phyloP scores from a whole-genome alignment of 2,113 vertebrate species.

The Regulus satrapa region DNA sequence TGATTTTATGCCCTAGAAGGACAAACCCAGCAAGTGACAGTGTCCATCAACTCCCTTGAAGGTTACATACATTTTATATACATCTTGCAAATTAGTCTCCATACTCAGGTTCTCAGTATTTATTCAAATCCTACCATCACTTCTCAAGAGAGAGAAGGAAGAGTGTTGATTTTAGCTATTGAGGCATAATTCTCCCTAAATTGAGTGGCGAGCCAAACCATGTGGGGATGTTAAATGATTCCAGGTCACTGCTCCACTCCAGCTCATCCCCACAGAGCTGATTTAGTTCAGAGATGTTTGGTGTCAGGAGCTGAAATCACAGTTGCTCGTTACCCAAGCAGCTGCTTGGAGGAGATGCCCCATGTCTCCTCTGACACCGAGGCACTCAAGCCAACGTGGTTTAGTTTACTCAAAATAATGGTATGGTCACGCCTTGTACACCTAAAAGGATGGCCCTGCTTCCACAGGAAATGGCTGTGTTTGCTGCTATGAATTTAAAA shows the following conservation, averaged over 20 bases:
- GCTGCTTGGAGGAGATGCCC: background rate
- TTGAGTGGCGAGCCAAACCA: background rate
- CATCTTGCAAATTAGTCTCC: background rate
- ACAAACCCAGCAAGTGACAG: background rate
- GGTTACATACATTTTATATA: background rate
- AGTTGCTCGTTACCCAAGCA: background rate
- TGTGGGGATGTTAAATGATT: background rate
- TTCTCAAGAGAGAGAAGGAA: background rate
- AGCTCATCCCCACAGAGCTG: background rate
- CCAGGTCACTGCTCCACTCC: background rate
- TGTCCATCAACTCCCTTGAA: background rate
- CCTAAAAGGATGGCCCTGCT: background rate
- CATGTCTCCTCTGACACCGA: background rate
- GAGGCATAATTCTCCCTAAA: background rate
- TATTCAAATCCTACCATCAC: background rate
- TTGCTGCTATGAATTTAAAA: background rate
- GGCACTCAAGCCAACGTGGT: background rate
- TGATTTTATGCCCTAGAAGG: background rate
- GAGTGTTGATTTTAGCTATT: background rate
- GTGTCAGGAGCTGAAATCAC: background rate
- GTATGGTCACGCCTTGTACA: background rate
- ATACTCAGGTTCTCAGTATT: background rate
- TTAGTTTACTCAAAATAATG: background rate
- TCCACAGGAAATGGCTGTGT: background rate
- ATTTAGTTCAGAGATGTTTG: background rate